Evolutionary conservation across 2,797 vertebrate species (phyloP).

Genomic region (Characodon lateralis): DNA sequence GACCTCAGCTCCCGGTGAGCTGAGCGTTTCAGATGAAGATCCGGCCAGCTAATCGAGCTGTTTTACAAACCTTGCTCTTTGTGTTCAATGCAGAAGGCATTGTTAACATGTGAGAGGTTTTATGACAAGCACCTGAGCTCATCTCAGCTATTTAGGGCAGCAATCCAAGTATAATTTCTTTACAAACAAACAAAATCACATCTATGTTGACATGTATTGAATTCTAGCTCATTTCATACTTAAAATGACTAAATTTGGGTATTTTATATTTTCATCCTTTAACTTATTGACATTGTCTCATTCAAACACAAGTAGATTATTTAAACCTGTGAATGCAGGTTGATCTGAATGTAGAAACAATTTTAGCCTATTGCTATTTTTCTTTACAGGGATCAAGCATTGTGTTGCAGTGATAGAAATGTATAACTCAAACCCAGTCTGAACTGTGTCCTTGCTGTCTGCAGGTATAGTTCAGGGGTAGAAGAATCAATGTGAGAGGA

Average conservation of each 20-base stretch:
- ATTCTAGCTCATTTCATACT: constrained; percentile 76
- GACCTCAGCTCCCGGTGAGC: constrained; percentile 76
- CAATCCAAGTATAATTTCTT: constrained; percentile 71
- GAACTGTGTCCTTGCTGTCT: constrained; percentile 75
- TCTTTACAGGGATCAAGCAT: constrained; percentile 83
- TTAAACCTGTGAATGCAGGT: constrained; percentile 83
- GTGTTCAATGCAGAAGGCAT: constrained; percentile 65
- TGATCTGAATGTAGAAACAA: constrained; percentile 87
- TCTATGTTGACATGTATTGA: constrained; percentile 69
- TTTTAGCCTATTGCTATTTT: constrained; percentile 80
- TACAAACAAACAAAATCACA: constrained; percentile 46
- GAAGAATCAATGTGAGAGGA: constrained; percentile 81
- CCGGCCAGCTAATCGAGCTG: constrained; percentile 66
- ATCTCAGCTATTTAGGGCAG: constrained; percentile 70
- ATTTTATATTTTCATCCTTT: constrained; percentile 77
- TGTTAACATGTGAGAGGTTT: constrained; percentile 68
- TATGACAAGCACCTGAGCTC: constrained; percentile 70
- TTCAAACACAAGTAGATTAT: constrained; percentile 81
- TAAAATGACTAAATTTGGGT: constrained; percentile 79
- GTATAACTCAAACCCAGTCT: constrained; percentile 78
- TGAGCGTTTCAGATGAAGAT: constrained; percentile 67
- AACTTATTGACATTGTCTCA: constrained; percentile 82
- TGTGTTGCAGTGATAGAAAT: constrained; percentile 82
- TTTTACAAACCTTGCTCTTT: constrained; percentile 71
- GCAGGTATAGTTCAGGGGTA: constrained; percentile 78